These are phyloP conservation scores for Seriola aureovittata DNA, from an alignment of 2,113 vertebrate species.

Conservation along the genomic window DNA sequence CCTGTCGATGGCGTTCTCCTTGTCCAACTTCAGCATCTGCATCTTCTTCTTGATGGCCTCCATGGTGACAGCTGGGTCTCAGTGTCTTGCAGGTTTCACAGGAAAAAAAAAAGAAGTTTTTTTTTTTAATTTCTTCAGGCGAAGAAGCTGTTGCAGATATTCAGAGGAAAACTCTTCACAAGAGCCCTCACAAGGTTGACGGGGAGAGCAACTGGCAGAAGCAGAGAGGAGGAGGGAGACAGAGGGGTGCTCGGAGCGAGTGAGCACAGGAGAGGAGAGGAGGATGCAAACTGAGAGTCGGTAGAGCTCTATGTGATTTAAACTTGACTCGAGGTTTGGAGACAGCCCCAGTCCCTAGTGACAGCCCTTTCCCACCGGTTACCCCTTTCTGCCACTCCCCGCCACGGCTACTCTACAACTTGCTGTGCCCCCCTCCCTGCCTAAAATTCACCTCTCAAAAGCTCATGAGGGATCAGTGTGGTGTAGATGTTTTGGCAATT, in stretches of 20 bases:
- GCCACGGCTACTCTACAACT: slow-evolving; percentile 47
- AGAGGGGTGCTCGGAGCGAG: slow-evolving; percentile 40
- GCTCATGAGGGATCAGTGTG: slow-evolving; percentile 81
- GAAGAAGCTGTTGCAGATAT: slow-evolving; percentile 29
- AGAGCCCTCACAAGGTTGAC: slow-evolving; percentile 15
- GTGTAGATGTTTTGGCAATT: slow-evolving; percentile 67
- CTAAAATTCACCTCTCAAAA: slow-evolving; percentile 76
- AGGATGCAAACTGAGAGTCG: slow-evolving; percentile 73
- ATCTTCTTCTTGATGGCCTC: slow-evolving; percentile 99
- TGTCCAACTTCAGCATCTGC: slow-evolving; percentile 98
- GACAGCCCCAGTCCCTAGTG: slow-evolving; percentile 81
- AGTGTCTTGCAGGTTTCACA: slow-evolving; percentile 9
- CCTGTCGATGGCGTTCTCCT: slow-evolving; percentile 95
- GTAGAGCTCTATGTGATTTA: slow-evolving; percentile 80
- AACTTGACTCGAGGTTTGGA: slow-evolving; percentile 83
- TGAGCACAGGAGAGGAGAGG: slow-evolving; percentile 48
- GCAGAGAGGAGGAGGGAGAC: slow-evolving; percentile 50
- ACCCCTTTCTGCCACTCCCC: slow-evolving; percentile 73
- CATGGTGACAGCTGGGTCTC: slow-evolving; percentile 83
- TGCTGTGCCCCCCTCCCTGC: slow-evolving; percentile 24
- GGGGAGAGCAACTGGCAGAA: slow-evolving; percentile 34
- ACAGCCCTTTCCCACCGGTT: slow-evolving; percentile 76
- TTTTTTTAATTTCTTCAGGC: not conserved
- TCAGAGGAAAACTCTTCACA: slow-evolving; percentile 9
- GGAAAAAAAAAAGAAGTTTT: not conserved